Conservation (phyloP, 1,140 invertebrate species). For the Panulirus ornatus region DNA sequence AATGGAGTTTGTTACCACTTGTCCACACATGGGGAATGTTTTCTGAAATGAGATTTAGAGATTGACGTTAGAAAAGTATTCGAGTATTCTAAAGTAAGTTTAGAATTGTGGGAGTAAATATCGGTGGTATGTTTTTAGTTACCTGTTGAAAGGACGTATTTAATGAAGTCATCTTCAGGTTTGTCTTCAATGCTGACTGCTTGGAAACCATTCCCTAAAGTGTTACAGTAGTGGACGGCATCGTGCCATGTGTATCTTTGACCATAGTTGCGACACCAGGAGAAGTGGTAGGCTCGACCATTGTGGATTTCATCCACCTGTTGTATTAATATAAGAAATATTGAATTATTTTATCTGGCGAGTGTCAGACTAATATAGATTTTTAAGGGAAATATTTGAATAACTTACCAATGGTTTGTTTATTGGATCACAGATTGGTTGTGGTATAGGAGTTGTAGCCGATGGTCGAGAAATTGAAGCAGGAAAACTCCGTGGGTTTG, state of each 20-base stretch:
- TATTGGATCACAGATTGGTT: not conserved
- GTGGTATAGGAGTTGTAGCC: too few species aligned
- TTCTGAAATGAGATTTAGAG: not conserved
- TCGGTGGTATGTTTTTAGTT: too few species aligned
- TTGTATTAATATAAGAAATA: not conserved
- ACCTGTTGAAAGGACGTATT: not conserved
- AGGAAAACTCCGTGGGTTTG: too few species aligned
- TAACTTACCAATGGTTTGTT: not conserved
- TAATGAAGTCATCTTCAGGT: not conserved
- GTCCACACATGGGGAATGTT: not conserved
- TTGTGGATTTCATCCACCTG: not conserved
- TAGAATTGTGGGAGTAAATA: not conserved
- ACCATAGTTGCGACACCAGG: not conserved
- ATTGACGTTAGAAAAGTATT: too few species aligned
- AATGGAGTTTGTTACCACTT: not conserved
- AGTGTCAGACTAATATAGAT: too few species aligned
- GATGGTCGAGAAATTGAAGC: too few species aligned
- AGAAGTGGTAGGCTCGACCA: not conserved
- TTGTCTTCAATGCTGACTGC: not conserved
- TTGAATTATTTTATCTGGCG: too few species aligned
- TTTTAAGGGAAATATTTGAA: too few species aligned
- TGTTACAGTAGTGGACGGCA: not conserved
- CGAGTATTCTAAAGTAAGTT: too few species aligned
- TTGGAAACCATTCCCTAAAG: not conserved
- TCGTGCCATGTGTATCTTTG: not conserved